Percentiles rank a stretch among this genome's conserved stretches.
phyloP scores from a whole-genome alignment of 1,140 invertebrate species.

The Saccostrea echinata region DNA sequence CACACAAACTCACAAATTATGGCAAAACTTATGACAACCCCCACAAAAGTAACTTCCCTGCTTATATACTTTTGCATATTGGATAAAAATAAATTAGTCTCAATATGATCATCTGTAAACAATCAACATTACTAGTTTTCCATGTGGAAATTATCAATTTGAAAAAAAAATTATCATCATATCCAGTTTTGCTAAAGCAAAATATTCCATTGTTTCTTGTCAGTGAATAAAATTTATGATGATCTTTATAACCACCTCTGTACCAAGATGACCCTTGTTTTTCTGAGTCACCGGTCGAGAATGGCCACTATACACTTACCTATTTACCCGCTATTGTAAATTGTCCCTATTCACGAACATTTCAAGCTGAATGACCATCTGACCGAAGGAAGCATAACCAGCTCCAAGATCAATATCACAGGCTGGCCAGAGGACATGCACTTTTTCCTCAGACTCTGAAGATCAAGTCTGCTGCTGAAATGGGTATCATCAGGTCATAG shows the following conservation, averaged over 20 bases:
- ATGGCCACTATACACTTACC: neutral
- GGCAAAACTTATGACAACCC: too few relatives aligned
- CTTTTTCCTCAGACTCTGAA: neutral
- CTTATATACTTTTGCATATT: too few relatives aligned
- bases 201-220: too few relatives aligned
- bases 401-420: neutral
- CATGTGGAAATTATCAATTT: too few relatives aligned
- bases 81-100: too few relatives aligned
- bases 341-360: neutral
- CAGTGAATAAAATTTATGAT: neutral
- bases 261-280: neutral
- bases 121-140: too few relatives aligned
- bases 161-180: too few relatives aligned
- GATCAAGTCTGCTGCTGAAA: neutral
- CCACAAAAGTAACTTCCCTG: too few relatives aligned
- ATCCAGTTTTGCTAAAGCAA: too few relatives aligned
- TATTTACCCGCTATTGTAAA: neutral
- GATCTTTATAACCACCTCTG: neutral
- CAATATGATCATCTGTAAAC: too few relatives aligned
- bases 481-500: slow-evolving; percentile 1
- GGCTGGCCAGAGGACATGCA: neutral
- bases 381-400: neutral
- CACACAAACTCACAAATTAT: too few relatives aligned
- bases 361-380: neutral
- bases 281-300: neutral